Percentiles rank a stretch among this genome's conserved stretches.
Evolutionary conservation across 2,888 invertebrate species (phyloP).

Genomic region (Phymatocera aterrima): DNA sequence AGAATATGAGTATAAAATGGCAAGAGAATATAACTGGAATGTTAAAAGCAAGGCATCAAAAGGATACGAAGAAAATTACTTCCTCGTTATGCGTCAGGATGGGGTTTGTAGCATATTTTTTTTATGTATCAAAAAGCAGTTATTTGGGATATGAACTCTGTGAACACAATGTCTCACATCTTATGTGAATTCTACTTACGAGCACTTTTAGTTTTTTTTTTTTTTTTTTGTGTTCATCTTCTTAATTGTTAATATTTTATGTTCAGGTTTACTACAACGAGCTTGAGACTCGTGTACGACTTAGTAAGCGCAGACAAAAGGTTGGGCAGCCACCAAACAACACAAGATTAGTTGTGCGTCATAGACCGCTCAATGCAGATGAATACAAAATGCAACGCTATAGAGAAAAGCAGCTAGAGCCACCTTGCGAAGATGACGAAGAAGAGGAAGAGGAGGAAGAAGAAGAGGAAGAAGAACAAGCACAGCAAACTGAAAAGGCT

Average conservation of each 20-base stretch:
- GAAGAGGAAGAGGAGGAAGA: constrained; percentile 84
- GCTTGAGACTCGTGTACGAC: constrained; percentile 94
- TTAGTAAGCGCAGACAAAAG: constrained; percentile 94
- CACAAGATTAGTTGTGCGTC: constrained; percentile 92
- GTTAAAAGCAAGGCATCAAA: constrained; percentile 97
- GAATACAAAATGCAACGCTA: constrained; percentile 92
- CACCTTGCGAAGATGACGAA: constrained; percentile 83
- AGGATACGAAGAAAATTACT: constrained; percentile 98
- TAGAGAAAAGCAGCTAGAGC: constrained; percentile 92
- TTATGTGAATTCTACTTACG: neutral
- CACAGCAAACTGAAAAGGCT: constrained; percentile 69
- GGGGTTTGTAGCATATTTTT: constrained; percentile 75
- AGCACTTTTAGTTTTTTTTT: neutral
- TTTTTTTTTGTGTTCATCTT: neutral
- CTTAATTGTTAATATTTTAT: neutral
- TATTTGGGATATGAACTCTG: neutral
- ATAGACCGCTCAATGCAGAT: constrained; percentile 88
- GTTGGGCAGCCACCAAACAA: constrained; percentile 83
- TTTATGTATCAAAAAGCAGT: too few species aligned
- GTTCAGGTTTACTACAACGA: constrained; percentile 92
- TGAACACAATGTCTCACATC: constrained; percentile 18
- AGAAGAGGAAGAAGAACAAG: constrained; percentile 77
- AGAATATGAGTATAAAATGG: constrained; percentile 97
- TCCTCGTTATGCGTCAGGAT: constrained; percentile 93
- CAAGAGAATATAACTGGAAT: constrained; percentile 99